A percentile compares a stretch with the other conserved stretches of the same genome.
phyloP scores from a whole-genome alignment of 2,797 vertebrate species.

The Fratercula arctica region DNA sequence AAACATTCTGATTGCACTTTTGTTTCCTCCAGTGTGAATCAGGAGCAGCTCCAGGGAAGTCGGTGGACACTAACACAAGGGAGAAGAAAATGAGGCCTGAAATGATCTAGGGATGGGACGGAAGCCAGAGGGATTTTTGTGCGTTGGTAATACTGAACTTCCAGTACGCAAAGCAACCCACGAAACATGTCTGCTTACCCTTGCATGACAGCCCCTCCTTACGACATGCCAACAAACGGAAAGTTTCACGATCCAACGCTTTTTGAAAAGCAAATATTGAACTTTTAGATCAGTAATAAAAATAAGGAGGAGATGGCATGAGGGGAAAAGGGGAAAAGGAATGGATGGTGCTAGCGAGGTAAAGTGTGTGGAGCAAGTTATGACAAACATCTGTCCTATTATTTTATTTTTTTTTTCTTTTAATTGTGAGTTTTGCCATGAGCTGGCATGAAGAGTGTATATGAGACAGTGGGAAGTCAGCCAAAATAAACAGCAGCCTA shows the following conservation, averaged over 20 bases:
- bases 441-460: slow-evolving; percentile 60
- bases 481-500: slow-evolving; percentile 73
- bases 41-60: slow-evolving; percentile 8
- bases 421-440: slow-evolving; percentile 69
- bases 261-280: slow-evolving; percentile 66
- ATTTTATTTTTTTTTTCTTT: not conserved
- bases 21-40: not conserved
- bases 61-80: not conserved
- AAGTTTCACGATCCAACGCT: slow-evolving; percentile 51
- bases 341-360: slow-evolving; percentile 43
- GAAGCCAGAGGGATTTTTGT: slow-evolving; percentile 17
- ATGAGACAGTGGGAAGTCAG: slow-evolving; percentile 61
- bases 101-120: slow-evolving; percentile 31
- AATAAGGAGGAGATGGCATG: not conserved
- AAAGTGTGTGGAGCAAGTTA: slow-evolving; percentile 31
- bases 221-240: slow-evolving; percentile 23
- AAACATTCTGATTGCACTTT: not conserved
- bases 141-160: slow-evolving; percentile 19
- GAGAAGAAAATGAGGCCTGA: not conserved
- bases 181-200: slow-evolving; percentile 2
- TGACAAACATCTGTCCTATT: slow-evolving; percentile 44
- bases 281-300: slow-evolving; percentile 51
- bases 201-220: slow-evolving; percentile 38
- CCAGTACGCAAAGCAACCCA: slow-evolving; percentile 13
- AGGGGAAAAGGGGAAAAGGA: not conserved